phyloP scores from a whole-genome alignment of 1,140 invertebrate genomes.

The Papilio polytes region DNA sequence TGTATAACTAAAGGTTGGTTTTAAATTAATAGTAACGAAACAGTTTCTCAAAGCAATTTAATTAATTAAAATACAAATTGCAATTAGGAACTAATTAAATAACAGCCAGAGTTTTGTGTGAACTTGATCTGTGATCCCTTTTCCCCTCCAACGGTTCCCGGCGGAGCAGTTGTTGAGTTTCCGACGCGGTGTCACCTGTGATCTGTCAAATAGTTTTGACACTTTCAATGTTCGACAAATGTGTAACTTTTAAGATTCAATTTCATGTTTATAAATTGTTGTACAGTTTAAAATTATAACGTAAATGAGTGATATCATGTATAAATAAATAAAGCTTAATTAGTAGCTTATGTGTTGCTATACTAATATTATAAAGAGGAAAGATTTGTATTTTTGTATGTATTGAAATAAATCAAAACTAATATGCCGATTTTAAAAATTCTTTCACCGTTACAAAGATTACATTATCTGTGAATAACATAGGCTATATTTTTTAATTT shows the following conservation, averaged over 20 bases:
- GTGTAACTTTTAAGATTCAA: not conserved
- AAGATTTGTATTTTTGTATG: too few relatives aligned
- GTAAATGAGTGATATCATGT: too few relatives aligned
- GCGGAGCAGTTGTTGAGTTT: conserved; percentile 27
- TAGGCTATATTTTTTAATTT: too few relatives aligned
- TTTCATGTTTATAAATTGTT: conserved; percentile 1
- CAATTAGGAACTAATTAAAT: conserved; percentile 29
- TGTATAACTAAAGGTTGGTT: not conserved
- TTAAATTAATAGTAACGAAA: not conserved
- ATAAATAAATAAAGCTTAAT: too few relatives aligned
- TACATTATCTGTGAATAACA: too few relatives aligned
- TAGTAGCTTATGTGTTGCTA: too few relatives aligned
- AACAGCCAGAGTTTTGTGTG: conserved; percentile 4
- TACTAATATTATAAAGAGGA: too few relatives aligned
- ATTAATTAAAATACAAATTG: conserved; percentile 33
- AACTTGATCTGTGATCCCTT: conserved; percentile 21
- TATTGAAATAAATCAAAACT: too few relatives aligned
- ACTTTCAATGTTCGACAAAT: conserved; percentile 1
- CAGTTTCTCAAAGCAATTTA: not conserved
- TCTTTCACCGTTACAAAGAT: too few relatives aligned
- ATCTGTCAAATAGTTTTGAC: conserved; percentile 30
- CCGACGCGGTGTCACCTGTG: conserved; percentile 7
- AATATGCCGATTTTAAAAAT: too few relatives aligned
- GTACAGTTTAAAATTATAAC: too few relatives aligned
- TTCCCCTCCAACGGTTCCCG: not conserved